A percentile compares a stretch with the other conserved stretches of the same genome.
Conservation (phyloP, 2,797 vertebrate genomes). For the Lithobates pipiens region DNA sequence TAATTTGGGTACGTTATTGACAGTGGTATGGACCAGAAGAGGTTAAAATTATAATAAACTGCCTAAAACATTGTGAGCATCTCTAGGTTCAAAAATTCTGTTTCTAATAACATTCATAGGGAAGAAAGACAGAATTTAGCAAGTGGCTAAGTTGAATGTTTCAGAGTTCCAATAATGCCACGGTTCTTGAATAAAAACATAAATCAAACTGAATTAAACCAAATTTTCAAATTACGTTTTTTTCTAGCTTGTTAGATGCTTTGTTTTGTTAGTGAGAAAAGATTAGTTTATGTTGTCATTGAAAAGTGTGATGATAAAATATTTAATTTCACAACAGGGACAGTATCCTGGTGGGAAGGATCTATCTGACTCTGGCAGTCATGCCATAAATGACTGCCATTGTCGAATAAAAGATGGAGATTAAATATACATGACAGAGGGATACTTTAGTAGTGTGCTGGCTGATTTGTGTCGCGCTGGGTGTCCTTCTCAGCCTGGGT, state of each 20-base stretch:
- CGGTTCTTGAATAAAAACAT: no score
- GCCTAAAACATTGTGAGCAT: no score
- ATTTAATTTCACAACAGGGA: constrained; percentile 58
- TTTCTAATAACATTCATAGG: no score
- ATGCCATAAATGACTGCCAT: constrained; percentile 49
- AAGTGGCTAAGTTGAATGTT: no score
- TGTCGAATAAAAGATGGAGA: constrained; percentile 55
- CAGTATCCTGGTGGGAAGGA: constrained; percentile 29
- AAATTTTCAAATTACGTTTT: no score
- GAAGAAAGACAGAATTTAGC: no score
- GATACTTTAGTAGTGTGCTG: constrained; percentile 48
- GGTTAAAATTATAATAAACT: no score
- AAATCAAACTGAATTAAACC: no score
- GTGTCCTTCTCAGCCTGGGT: constrained; percentile 50
- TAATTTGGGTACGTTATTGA: no score
- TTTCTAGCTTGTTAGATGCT: background rate
- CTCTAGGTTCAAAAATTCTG: no score
- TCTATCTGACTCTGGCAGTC: constrained; percentile 37
- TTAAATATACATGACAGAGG: constrained; percentile 57
- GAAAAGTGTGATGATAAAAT: constrained; percentile 52
- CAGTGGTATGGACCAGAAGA: no score
- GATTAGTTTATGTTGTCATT: constrained; percentile 13
- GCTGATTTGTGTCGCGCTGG: constrained; percentile 47
- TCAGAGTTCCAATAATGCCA: no score
- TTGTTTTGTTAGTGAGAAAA: constrained; percentile 29